Base-by-base conservation (phyloP, 1,140 invertebrate species). In the Hormaphis cornu region DNA sequence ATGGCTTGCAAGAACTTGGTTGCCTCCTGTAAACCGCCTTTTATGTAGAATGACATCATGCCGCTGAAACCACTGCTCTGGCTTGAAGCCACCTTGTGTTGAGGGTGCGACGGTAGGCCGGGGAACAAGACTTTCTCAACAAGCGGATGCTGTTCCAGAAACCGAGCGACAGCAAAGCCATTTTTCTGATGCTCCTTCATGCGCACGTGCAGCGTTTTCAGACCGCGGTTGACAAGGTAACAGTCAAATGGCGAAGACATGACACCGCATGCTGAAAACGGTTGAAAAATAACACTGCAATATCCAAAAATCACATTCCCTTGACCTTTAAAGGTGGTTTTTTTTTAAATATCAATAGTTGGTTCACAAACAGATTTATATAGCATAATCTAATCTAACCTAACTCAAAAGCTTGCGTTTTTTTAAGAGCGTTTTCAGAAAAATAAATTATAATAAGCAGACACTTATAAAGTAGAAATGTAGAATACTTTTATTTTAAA, bases 231-330 rank as follows among this genome's bases (percentile, higher is more conserved):
- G 0, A 97, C 92, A 76, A 96, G 80, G 76, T 87, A 93, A 77
- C 95, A 97, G 78, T 99, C 97, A 77, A 97, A 97, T 1, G 97
- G 94, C 0, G 95, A 95, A 10, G 97, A 95, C 4, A 98, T 87
- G 54, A 91, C 85, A 48, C 95, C 95, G 79, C 91, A 84, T 1
- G 92, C 90, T 89, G 69, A 16, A 82, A 81, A 70, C 44, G 42
- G 37, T 70, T 71, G 20, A 69, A 37, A 70, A 71, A 70, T 58
- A 6, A 50, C 28, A 46, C 24, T 9, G 6, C 8, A 24, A 24
- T 33, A 6, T 33, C 4, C 30, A 9, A 4, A 33, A 9, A 9
- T 4, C 5, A 33, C 4, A 33, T 33, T 33, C 9, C 9, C 9
- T 6, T 6, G 5, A 33, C 30, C n/a, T n/a, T n/a, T n/a, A n/a